Percentiles rank a stretch among this genome's conserved stretches.
phyloP scores from a whole-genome alignment of 2,797 vertebrate species.

The Hippopotamyrus pictus region DNA sequence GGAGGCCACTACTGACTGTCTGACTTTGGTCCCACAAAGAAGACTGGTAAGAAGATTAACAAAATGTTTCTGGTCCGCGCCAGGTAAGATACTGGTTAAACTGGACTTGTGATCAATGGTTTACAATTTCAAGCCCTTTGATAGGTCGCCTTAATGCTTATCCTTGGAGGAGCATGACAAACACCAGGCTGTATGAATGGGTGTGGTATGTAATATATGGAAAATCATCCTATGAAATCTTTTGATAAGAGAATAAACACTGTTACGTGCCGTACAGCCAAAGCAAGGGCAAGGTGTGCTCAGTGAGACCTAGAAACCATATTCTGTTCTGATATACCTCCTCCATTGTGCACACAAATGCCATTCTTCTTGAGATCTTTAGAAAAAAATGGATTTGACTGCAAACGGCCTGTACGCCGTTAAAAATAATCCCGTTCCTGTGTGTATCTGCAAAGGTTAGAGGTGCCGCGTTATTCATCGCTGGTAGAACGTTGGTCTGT shows the following conservation, averaged over 20 bases:
- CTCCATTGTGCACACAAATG: neutral
- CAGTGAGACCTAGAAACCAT: neutral
- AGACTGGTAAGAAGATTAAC: neutral
- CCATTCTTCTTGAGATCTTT: neutral
- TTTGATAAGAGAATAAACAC: neutral
- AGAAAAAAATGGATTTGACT: neutral
- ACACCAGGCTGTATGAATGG: neutral
- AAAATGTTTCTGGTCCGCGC: neutral
- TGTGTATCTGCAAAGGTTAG: neutral
- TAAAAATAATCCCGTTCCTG: neutral
- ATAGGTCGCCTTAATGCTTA: neutral
- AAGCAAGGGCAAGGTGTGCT: neutral
- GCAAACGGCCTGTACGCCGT: neutral
- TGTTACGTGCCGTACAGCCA: neutral
- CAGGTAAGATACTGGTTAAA: neutral
- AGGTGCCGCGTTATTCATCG: neutral
- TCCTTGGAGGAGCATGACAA: neutral
- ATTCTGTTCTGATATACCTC: neutral
- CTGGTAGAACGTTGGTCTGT: neutral
- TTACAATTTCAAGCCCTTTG: neutral
- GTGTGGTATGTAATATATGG: neutral
- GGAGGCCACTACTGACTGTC: neutral
- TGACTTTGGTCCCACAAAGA: neutral
- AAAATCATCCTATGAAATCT: neutral
- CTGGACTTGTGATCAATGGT: neutral